Evolutionary conservation across 2,888 invertebrate genomes (phyloP).

Genomic region (Blastobasis lacticolella): DNA sequence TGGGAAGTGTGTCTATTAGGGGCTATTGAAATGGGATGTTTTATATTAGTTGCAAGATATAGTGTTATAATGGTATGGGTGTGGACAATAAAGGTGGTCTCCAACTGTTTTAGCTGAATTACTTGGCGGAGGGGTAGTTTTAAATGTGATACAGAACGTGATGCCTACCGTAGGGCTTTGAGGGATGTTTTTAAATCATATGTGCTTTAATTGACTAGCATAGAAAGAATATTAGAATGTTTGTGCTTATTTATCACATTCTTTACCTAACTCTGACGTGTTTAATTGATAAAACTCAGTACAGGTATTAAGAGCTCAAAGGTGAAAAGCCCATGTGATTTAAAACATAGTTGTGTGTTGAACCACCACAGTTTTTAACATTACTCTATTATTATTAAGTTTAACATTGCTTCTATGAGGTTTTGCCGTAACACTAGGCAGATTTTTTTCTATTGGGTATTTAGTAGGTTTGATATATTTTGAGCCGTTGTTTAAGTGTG

Average conservation of each 20-base stretch:
- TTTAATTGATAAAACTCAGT: no score
- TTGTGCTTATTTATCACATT: no score
- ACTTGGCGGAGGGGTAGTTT: not conserved
- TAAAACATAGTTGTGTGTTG: slow-evolving; percentile 17
- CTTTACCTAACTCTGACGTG: no score
- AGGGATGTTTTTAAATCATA: slow-evolving; percentile 4
- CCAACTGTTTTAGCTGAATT: slow-evolving; percentile 26
- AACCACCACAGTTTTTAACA: slow-evolving; percentile 47
- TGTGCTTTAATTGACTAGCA: no score
- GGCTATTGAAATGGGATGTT: slow-evolving; percentile 23
- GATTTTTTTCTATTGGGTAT: slow-evolving; percentile 58
- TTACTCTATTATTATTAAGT: slow-evolving; percentile 60
- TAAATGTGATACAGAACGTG: slow-evolving; percentile 9
- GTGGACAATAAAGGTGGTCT: slow-evolving; percentile 66
- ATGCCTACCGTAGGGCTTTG: not conserved
- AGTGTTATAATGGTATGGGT: slow-evolving; percentile 56
- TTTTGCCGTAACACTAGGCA: slow-evolving; percentile 49
- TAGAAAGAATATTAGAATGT: no score
- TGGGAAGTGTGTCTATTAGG: no score
- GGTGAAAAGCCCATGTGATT: no score
- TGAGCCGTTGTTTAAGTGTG: slow-evolving; percentile 61
- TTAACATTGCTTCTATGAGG: slow-evolving; percentile 56
- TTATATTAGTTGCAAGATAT: slow-evolving; percentile 56
- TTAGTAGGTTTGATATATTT: slow-evolving; percentile 66
- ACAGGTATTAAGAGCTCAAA: no score